These are phyloP conservation scores for Acromyrmex echinatior DNA, from an alignment of 1,140 invertebrate species.

Conservation along the genomic window DNA sequence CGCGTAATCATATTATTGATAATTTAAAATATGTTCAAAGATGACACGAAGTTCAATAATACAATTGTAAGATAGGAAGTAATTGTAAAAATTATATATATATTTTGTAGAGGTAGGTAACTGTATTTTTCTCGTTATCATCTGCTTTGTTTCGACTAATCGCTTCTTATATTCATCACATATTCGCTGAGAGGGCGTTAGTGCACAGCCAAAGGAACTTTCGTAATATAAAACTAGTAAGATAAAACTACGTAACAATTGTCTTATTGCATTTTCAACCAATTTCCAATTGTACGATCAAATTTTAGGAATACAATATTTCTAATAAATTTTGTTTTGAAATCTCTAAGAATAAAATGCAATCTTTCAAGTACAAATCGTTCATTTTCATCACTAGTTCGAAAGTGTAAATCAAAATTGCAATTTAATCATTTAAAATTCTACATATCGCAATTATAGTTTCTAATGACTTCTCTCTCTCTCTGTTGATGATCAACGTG, in stretches of 20 bases:
- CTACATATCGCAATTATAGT: not conserved
- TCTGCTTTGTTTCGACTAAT: not conserved
- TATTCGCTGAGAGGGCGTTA: slow-evolving; percentile 6
- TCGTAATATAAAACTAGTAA: not conserved
- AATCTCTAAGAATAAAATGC: not conserved
- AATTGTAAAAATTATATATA: not conserved
- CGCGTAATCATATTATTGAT: not conserved
- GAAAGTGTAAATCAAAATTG: not conserved
- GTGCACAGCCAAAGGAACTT: not conserved
- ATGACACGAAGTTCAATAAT: not conserved
- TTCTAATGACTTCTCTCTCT: not conserved
- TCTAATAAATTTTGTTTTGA: not conserved
- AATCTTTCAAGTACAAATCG: not conserved
- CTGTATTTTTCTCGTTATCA: slow-evolving; percentile 3
- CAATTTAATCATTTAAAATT: not conserved
- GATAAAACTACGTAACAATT: not conserved
- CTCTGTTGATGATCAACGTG: not conserved
- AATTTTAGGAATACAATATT: not conserved
- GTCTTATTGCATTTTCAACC: not conserved
- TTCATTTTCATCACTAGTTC: not conserved
- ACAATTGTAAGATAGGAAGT: not conserved
- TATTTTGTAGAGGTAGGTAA: not conserved
- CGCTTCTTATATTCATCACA: not conserved
- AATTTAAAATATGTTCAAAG: not conserved
- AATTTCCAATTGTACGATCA: not conserved